Base-by-base conservation (phyloP, 2,888 invertebrate species). In the Dromius quadrimaculatus region DNA sequence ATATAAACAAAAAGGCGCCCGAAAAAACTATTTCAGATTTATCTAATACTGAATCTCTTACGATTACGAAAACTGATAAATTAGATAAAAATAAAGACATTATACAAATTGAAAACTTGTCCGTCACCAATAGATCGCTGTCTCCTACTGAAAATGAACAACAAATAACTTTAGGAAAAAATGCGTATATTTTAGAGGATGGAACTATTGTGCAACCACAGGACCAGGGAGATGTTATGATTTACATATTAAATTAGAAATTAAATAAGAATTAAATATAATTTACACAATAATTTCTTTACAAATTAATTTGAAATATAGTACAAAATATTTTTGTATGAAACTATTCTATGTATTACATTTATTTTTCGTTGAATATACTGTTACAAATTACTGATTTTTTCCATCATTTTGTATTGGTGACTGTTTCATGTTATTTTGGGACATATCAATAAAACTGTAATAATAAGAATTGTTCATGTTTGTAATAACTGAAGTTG, bases 161-260 rank as follows among this genome's bases (percentile, higher is more conserved):
- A 59, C 78, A 79, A 73, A 78, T 80, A 66, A 79, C 77, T 62
- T 76, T 80, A 74, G 78, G 80, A 79, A 75, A 74, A 71, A 79
- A 78, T 68, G 78, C 80, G 0, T 80, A 77, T 71, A 78, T 80
- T 62, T 68, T 80, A 70, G 79, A 80, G 19, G 78, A 81, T 74
- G 79, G 78, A n/a, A 80, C 77, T 2, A 78, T 80, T 36, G 77
- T 50, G 11, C 79, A 79, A 72, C 79, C 78, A 1, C 77, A 79
- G 71, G 78, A 54, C n/a, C 45, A 64, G 57, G 78, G 78, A 43
- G 78, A 80, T 66, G 76, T 80, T 19, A 66, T 66, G 54, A 38
- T 54, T 36, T 66, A 66, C 38, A 22, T 66, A 28, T 41, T 66
- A 41, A 22, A 61, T 59, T 5, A 64, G 11, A 19, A 47, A 19